phyloP scores from a whole-genome alignment of 1,140 invertebrate genomes.

The Papilio aristodemus region DNA sequence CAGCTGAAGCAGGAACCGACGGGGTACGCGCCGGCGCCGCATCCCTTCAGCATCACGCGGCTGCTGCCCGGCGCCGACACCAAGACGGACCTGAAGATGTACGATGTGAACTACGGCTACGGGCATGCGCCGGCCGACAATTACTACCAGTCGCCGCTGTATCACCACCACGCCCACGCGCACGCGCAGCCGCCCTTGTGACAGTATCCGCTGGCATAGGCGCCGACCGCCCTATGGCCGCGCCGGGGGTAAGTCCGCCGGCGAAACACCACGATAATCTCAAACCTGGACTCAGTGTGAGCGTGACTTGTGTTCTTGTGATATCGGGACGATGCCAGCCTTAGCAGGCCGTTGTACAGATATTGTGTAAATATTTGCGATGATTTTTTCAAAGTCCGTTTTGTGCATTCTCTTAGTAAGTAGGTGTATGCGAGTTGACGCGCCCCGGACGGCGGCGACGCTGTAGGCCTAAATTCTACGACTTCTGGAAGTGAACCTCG shows the following conservation, averaged over 20 bases:
- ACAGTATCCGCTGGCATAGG: constrained; percentile 77
- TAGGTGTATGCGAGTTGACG: constrained; percentile 56
- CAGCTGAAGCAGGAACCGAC: constrained; percentile 89
- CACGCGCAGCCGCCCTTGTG: constrained; percentile 77
- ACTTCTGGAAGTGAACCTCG: constrained; percentile 67
- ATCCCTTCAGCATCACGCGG: constrained; percentile 97
- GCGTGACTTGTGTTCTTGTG: constrained; percentile 75
- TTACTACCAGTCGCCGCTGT: constrained; percentile 90
- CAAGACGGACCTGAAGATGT: constrained; percentile 91
- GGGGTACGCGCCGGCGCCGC: constrained; percentile 89
- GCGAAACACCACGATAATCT: constrained; percentile 47
- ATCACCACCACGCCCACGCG: constrained; percentile 88
- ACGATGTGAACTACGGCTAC: constrained; percentile 88
- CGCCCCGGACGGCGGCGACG: constrained; percentile 54
- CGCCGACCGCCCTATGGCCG: constrained; percentile 55
- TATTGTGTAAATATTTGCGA: constrained; percentile 71
- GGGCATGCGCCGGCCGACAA: constrained; percentile 86
- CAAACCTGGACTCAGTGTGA: constrained; percentile 72
- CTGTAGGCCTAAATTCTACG: constrained; percentile 66
- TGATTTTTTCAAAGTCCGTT: constrained; percentile 57
- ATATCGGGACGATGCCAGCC: constrained; percentile 51
- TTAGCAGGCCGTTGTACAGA: constrained; percentile 48
- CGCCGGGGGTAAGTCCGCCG: constrained; percentile 51
- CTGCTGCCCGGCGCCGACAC: constrained; percentile 91
- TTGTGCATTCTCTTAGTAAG: constrained; percentile 63